A percentile compares a stretch with the other conserved stretches of the same genome.
Evolutionary conservation across 2,113 vertebrate species (phyloP).

Genomic region (Dunckerocampus dactyliophorus): DNA sequence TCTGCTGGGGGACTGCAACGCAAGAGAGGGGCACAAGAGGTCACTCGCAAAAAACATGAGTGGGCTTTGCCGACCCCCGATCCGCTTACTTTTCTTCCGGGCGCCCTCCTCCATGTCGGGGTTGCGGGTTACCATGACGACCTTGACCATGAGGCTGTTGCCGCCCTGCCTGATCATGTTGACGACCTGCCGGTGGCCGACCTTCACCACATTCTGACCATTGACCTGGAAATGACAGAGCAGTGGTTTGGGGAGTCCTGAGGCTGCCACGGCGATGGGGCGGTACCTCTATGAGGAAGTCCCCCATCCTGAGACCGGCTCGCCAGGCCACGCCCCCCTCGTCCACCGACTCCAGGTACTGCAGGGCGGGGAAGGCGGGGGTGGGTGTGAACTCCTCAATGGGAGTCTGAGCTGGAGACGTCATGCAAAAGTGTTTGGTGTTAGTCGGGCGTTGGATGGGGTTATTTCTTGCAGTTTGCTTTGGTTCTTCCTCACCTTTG

Average conservation of each 20-base stretch:
- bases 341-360: slow-evolving; percentile 90
- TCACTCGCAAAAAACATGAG: neutral
- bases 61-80: neutral
- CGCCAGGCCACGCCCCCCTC: slow-evolving; percentile 91
- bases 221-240: slow-evolving; percentile 76
- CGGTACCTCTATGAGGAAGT: slow-evolving; percentile 89
- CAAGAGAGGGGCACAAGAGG: neutral
- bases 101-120: slow-evolving; percentile 88
- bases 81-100: slow-evolving; percentile 82
- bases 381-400: slow-evolving; percentile 93
- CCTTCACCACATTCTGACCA: slow-evolving; percentile 91
- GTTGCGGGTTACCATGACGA: slow-evolving; percentile 91
- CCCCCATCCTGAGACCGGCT: slow-evolving; percentile 88
- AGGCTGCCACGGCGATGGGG: neutral
- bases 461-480: neutral
- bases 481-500: slow-evolving; percentile 77
- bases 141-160: slow-evolving; percentile 92
- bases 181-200: slow-evolving; percentile 90
- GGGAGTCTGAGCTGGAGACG: slow-evolving; percentile 83
- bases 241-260: neutral
- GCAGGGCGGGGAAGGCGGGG: slow-evolving; percentile 87
- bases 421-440: neutral
- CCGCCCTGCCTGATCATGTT: slow-evolving; percentile 94
- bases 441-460: too few species aligned
- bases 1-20: slow-evolving; percentile 82